phyloP scores from a whole-genome alignment of 1,140 invertebrate species.

The Phymorhynchus buccinoides region DNA sequence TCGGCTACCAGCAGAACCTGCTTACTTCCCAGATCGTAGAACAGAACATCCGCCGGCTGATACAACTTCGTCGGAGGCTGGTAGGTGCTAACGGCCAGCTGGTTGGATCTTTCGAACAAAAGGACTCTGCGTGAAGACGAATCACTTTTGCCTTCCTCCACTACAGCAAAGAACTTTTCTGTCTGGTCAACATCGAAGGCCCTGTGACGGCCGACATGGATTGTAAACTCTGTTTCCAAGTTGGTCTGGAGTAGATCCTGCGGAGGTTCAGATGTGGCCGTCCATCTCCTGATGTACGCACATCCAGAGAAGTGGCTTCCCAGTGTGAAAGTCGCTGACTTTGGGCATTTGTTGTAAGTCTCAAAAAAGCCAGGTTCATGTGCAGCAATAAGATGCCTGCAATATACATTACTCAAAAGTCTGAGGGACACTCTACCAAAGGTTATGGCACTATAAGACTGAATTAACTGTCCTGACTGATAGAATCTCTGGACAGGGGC shows the following conservation, averaged over 20 bases:
- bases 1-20: constrained; percentile 25
- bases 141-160: not conserved
- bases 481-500: not conserved
- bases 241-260: not conserved
- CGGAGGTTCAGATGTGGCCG: not conserved
- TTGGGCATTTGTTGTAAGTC: not conserved
- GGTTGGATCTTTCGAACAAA: not conserved
- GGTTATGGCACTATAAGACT: not conserved
- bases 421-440: not conserved
- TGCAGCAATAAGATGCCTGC: not conserved
- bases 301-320: not conserved
- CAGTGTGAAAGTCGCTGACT: not conserved
- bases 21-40: constrained; percentile 1
- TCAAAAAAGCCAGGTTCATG: not conserved
- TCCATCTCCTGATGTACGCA: not conserved
- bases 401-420: not conserved
- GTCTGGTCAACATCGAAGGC: not conserved
- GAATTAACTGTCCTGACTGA: not conserved
- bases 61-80: not conserved
- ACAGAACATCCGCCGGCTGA: constrained; percentile 5
- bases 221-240: not conserved
- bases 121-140: not conserved
- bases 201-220: not conserved
- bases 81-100: not conserved
- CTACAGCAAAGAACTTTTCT: not conserved